Evolutionary conservation across 2,113 vertebrate genomes (phyloP), one percentile per base, ranked within the genome.

Genomic region (Takifugu flavidus): DNA sequence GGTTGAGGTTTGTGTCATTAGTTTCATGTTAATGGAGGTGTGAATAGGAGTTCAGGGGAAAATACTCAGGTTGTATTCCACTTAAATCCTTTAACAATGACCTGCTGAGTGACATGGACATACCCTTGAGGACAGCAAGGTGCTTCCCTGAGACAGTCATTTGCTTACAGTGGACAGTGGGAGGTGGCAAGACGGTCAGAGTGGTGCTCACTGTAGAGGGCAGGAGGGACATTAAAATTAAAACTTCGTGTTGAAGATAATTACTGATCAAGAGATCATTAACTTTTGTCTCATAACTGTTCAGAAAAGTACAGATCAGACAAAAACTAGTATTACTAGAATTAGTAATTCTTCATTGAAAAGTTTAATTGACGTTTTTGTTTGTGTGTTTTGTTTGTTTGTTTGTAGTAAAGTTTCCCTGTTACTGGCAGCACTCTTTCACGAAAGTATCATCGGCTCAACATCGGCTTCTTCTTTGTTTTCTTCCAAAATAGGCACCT

Each of bases 121-220:
- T 76, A 94, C 94, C 94, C 92, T 95, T 96, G 34, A 96, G 87
- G 49, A 94, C 83, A 0, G 92, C 91, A 52, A 96, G 86, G 87
- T 95, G 92, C 52, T 90, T 92, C 62, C 94, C 94, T 0, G 93
- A 90, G 42, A 95, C 93, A 6, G 88, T 94, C 87, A 95, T 92
- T 87, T 94, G 94, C 26, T 93, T 93, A 54, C 93, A 95, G 84
- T 87, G 91, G 34, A 96, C 84, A 6, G 91, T 90, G 0, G 94
- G 94, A 4, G 94, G 93, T 0, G 94, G 94, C 65, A 95, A 90
- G 50, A 96, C 92, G 0, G 92, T 94, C 81, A 96, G 89, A 4
- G 94, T 84, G 60, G 94, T 95, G 79, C 94, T 95, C 78, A 96
- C 94, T 96, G 88, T 43, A 46, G 61, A 49, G 0, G 8, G 62